Base-by-base conservation (phyloP, 1,140 invertebrate species). In the Leptestheria dahalacensis region DNA sequence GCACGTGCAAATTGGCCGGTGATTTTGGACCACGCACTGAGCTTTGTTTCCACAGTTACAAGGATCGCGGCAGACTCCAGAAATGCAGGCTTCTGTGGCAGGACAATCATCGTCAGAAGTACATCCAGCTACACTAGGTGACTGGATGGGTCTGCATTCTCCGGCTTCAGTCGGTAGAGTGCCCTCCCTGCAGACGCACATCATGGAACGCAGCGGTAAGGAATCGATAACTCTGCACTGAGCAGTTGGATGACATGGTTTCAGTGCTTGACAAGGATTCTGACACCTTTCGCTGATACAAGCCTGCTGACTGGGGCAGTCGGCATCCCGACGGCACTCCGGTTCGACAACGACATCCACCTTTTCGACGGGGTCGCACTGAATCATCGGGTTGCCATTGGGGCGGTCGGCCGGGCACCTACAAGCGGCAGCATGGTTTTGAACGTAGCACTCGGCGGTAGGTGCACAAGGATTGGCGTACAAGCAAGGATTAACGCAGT, bases 121-220 rank as follows among this genome's bases (percentile, higher is more conserved):
- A 71, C 85, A 87, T 72, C 86, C 83, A 9, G 83, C 83, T 66
- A 24, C 15, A 65, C 85, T 87, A 75, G 53, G 53, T 18, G 33
- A 12, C 41, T 29, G 1, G 26, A 41, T 18, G 26, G 26, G 53
- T 25, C 66, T 70, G 10, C 61, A 65, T 53, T 68, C 62, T 46
- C 64, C 81, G 47, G 82, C 84, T n/a, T 79, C 80, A 51, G 61
- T 64, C 21, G 65, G 67, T 46, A 68, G 68, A 64, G 89, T 91
- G 18, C 88, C 87, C 59, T 82, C 82, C 21, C 88, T 88, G 67
- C 90, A 93, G 0, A 84, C 78, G 66, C 91, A 94, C 11, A 88
- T 77, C 85, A 93, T 89, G 0, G 88, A 91, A 49, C 88, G 77
- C 1, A 92, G 82, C 0, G 90, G 88, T 20, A 82, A 69, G 1